Conservation (phyloP, 2,797 vertebrate genomes). For the Sebastes jordani region DNA sequence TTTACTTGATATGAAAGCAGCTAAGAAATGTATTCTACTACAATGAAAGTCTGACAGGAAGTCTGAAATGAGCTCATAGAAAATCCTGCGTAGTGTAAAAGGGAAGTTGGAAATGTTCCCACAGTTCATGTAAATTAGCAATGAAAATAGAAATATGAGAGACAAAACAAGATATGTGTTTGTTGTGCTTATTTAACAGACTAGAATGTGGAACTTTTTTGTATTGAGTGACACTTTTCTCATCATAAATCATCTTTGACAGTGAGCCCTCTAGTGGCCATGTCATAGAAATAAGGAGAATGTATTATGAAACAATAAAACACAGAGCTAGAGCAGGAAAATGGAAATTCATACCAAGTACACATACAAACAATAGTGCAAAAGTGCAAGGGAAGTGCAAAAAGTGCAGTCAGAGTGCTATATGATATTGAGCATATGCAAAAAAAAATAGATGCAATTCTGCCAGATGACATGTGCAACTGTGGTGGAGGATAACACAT, state of each 20-base stretch:
- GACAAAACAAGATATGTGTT: neutral
- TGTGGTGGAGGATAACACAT: no score
- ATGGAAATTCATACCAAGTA: no score
- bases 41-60: neutral
- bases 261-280: neutral
- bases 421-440: no score
- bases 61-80: neutral
- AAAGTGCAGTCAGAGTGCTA: no score
- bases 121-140: neutral
- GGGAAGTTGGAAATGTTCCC: neutral
- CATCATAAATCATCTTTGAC: neutral
- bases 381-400: no score
- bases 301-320: no score
- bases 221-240: neutral
- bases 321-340: no score
- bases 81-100: neutral
- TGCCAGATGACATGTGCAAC: no score
- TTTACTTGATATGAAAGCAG: neutral
- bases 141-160: neutral
- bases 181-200: neutral
- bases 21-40: neutral
- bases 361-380: no score
- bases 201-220: neutral
- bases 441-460: no score
- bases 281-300: no score